Percentiles rank a stretch among this genome's conserved stretches.
Conservation (phyloP, 2,797 vertebrate genomes). For the Leptoclinus maculatus region DNA sequence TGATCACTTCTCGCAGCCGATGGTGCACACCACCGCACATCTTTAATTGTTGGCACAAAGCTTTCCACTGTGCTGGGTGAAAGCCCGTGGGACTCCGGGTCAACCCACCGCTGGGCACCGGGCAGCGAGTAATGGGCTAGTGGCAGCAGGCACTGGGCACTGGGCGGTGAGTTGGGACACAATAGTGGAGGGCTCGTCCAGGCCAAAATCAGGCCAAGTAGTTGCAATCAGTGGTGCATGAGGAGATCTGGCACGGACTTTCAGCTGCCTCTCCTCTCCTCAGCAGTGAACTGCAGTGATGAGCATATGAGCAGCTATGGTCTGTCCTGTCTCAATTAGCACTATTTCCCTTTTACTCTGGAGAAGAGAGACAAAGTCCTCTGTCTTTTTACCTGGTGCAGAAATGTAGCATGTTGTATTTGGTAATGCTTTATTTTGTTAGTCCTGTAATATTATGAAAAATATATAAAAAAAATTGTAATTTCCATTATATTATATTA, state of each 20-base stretch:
- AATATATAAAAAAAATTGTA: background rate
- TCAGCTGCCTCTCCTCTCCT: slow-evolving; percentile 62
- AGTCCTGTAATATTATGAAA: background rate
- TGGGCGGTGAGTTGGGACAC: slow-evolving; percentile 61
- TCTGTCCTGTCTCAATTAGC: slow-evolving; percentile 67
- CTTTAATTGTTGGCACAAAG: slow-evolving; percentile 66
- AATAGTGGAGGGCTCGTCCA: slow-evolving; percentile 64
- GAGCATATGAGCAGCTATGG: slow-evolving; percentile 49
- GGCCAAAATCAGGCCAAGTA: slow-evolving; percentile 76
- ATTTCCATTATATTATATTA: background rate
- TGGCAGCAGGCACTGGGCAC: slow-evolving; percentile 64
- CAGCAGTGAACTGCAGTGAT: slow-evolving; percentile 60
- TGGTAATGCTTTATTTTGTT: background rate
- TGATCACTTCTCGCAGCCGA: slow-evolving; percentile 62
- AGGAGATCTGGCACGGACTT: slow-evolving; percentile 70
- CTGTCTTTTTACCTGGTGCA: slow-evolving; percentile 2
- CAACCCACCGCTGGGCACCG: slow-evolving; percentile 63
- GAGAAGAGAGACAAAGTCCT: slow-evolving; percentile 6
- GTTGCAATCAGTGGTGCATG: slow-evolving; percentile 78
- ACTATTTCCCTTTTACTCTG: slow-evolving; percentile 29
- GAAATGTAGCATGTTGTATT: background rate
- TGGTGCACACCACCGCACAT: slow-evolving; percentile 70
- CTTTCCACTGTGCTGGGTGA: slow-evolving; percentile 52
- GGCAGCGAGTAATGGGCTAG: slow-evolving; percentile 63
- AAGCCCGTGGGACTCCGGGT: slow-evolving; percentile 62